Base-by-base conservation (phyloP, 23 tunicate genomes). In the Corella eumyota region DNA sequence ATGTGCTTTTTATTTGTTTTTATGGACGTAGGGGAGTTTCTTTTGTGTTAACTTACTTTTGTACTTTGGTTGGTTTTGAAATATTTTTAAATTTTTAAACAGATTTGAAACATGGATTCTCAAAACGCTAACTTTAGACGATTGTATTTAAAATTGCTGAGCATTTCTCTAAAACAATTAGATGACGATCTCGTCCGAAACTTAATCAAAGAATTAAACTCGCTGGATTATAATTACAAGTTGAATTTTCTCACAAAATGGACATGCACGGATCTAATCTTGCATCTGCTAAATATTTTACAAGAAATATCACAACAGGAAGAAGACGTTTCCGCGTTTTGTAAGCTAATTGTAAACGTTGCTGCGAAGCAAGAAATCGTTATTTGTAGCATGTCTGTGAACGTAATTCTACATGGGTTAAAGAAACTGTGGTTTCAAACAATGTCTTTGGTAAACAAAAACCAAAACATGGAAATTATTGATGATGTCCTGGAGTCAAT, bases 331-430 rank as follows among this genome's bases (percentile, higher is more conserved):
- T 32, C 36, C 19, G 53, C 54, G 5, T 30, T 75, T 32, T 55
- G 49, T 27, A 52, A 66, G 20, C 40, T 75, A 7, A 75, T 75
- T 20, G 52, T 63, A 2, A 65, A 75, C 20, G 64, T 75, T 66
- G 70, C 82, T 32, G 54, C 82, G 22, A 75, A 75, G 64, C 82
- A 75, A 47, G 68, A 65, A 56, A 68, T 75, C 1, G 55, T 75
- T 29, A 34, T 75, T 1, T 75, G 67, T 21, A 65, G 72, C 25
- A 58, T 63, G 67, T 75, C 82, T 11, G 82, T 75, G 11, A 75
- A 66, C 66, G 73, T 75, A 6, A 75, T 75, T 28, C 30, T 66
- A 3, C 82, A 75, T 65, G 70, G 70, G 5, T 58, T 75, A 47
- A 75, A 66, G 22, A 68, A 66, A 31, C 13, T 58, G 2, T 75